Conservation (phyloP, 2,113 vertebrate genomes). For the Erinaceus europaeus region DNA sequence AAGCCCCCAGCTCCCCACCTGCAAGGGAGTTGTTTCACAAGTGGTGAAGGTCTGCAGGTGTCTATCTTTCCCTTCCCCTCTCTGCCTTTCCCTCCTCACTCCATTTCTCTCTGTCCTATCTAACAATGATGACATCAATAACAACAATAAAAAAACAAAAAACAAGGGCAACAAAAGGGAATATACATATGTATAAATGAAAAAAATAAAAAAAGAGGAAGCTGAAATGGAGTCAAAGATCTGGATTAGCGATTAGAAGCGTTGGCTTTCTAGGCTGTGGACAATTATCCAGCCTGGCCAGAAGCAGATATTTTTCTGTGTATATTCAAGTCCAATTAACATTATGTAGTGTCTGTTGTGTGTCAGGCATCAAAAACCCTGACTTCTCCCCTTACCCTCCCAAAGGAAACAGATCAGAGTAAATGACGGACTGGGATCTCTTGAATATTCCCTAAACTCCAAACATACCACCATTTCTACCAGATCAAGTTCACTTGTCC, state of each 20-base stretch:
- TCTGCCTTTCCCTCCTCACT: too few relatives aligned
- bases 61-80: too few relatives aligned
- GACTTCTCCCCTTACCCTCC: too few relatives aligned
- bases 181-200: too few relatives aligned
- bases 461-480: background rate
- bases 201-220: background rate
- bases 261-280: conserved; percentile 1
- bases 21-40: too few relatives aligned
- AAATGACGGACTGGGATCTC: background rate
- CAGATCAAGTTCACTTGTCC: background rate
- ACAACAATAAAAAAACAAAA: too few relatives aligned
- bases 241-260: background rate
- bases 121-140: too few relatives aligned
- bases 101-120: too few relatives aligned
- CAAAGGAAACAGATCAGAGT: background rate
- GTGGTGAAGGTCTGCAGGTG: too few relatives aligned
- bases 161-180: too few relatives aligned
- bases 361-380: conserved; percentile 10
- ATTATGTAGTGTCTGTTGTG: background rate
- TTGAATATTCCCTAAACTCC: background rate
- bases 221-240: conserved; percentile 22
- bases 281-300: background rate
- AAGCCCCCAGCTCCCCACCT: too few relatives aligned
- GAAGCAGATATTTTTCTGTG: conserved; percentile 22
- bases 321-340: background rate